These are phyloP conservation scores for Cassiopea andromeda DNA, from an alignment of 30 jellyfish, hydroid and myxozoan genomes.

Conservation along the genomic window DNA sequence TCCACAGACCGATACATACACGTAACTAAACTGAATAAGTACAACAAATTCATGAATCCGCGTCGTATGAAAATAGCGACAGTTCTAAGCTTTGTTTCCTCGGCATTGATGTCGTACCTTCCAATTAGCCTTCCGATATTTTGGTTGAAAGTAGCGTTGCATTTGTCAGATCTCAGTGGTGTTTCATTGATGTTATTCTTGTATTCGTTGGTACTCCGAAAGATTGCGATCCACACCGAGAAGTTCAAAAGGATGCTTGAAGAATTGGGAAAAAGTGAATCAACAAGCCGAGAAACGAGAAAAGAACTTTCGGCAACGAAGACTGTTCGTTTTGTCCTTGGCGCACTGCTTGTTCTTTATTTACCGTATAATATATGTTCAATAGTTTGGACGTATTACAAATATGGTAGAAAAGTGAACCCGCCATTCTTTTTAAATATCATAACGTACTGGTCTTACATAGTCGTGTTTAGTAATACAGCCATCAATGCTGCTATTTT, in stretches of 20 bases:
- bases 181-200: constrained; percentile 10
- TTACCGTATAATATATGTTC: constrained; percentile 37
- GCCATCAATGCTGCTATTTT: constrained; percentile 37
- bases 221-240: constrained; percentile 14
- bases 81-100: constrained; percentile 14
- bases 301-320: constrained; percentile 55
- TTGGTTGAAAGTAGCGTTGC: constrained; percentile 9
- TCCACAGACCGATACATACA: constrained; percentile 39
- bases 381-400: constrained; percentile 21
- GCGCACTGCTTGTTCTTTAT: constrained; percentile 29
- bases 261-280: not conserved
- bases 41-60: constrained; percentile 45
- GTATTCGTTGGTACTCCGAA: constrained; percentile 26
- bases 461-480: constrained; percentile 31
- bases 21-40: constrained; percentile 45
- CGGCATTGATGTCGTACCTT: constrained; percentile 4
- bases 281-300: constrained; percentile 28
- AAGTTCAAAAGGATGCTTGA: not conserved
- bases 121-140: not conserved
- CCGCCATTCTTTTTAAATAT: constrained; percentile 7
- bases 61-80: constrained; percentile 40
- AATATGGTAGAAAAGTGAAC: not conserved
- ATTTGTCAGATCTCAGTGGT: not conserved
- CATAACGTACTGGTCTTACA: not conserved
- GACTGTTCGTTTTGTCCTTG: constrained; percentile 49